These are phyloP conservation scores for Hybognathus amarus DNA, from an alignment of 2,797 vertebrate species.

Conservation along the genomic window DNA sequence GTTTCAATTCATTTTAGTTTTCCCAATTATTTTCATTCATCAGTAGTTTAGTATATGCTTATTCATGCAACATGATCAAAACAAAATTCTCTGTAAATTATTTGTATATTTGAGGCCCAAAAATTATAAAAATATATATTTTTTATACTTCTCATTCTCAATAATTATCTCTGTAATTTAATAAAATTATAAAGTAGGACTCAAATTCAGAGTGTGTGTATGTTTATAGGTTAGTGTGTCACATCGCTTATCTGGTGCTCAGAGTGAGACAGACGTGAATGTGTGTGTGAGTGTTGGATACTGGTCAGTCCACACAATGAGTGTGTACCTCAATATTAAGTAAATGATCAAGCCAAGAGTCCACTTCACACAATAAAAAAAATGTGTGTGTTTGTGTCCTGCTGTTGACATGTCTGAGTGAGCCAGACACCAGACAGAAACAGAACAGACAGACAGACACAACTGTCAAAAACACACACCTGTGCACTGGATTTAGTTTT, in stretches of 20 bases:
- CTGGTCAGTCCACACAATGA: background rate
- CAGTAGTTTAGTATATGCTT: background rate
- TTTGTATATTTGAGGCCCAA: background rate
- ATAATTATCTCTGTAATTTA: background rate
- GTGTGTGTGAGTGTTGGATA: background rate
- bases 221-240: constrained; percentile 17
- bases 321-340: constrained; percentile 17
- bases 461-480: constrained; percentile 19
- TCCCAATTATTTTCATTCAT: background rate
- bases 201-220: background rate
- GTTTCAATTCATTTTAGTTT: background rate
- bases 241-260: background rate
- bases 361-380: constrained; percentile 7
- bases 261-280: background rate
- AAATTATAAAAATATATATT: background rate
- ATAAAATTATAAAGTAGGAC: background rate
- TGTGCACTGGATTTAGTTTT: background rate
- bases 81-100: background rate
- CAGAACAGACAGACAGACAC: constrained; percentile 11
- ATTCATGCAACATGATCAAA: background rate
- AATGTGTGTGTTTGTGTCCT: constrained; percentile 24
- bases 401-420: constrained; percentile 27
- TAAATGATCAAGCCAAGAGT: constrained; percentile 21
- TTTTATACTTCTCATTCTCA: too few species aligned
- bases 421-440: constrained; percentile 20